Evolutionary conservation across 2,113 vertebrate genomes (phyloP).

Genomic region (Acanthochromis polyacanthus): DNA sequence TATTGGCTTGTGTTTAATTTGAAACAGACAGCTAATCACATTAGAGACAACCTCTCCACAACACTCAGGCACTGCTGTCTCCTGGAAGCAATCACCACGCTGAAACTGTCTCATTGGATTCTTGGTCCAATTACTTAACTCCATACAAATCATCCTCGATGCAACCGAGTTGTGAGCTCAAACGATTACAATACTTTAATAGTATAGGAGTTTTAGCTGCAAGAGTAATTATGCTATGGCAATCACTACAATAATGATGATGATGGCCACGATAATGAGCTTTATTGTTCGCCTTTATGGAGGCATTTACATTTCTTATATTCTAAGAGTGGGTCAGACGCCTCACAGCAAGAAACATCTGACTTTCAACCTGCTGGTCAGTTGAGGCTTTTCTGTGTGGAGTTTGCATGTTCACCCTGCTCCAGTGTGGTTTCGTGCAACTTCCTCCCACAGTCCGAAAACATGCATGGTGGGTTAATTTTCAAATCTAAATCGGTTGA

Average conservation of each 20-base stretch:
- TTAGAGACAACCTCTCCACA: slow-evolving; percentile 74
- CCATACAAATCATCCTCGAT: slow-evolving; percentile 62
- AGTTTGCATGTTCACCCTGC: too few relatives aligned
- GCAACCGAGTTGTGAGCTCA: slow-evolving; percentile 35
- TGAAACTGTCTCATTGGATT: slow-evolving; percentile 70
- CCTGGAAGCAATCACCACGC: slow-evolving; percentile 73
- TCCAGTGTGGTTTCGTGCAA: too few relatives aligned
- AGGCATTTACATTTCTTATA: background rate
- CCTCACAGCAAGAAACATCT: too few relatives aligned
- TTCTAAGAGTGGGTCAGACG: too few relatives aligned
- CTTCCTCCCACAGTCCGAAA: too few relatives aligned
- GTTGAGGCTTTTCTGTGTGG: too few relatives aligned
- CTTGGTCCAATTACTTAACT: slow-evolving; percentile 69
- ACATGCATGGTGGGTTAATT: too few relatives aligned
- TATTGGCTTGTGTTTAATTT: slow-evolving; percentile 80
- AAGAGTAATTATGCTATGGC: slow-evolving; percentile 6
- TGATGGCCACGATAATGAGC: slow-evolving; percentile 3
- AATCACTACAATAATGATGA: slow-evolving; percentile 11
- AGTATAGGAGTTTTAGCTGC: slow-evolving; percentile 23
- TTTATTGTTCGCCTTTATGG: slow-evolving; percentile 1
- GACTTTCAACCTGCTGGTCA: too few relatives aligned
- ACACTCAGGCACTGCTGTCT: slow-evolving; percentile 63
- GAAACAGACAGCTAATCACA: slow-evolving; percentile 82
- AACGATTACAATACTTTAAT: slow-evolving; percentile 39
- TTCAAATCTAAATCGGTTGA: too few relatives aligned